phyloP scores from a whole-genome alignment of 2,113 vertebrate species.

The Notarius lentiginosus region DNA sequence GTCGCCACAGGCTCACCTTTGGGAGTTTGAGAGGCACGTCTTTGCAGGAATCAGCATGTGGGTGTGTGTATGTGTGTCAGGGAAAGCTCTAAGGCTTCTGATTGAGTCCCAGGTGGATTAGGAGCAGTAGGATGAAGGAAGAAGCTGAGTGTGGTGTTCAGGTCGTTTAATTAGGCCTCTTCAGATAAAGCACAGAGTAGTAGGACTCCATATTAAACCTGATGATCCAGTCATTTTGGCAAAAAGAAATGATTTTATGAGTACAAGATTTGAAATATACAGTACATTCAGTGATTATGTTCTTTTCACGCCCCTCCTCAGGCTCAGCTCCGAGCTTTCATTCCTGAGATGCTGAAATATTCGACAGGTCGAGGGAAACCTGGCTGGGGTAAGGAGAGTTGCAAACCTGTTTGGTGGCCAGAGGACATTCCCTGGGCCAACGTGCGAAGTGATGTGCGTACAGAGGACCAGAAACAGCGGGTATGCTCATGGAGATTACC shows the following conservation, averaged over 20 bases:
- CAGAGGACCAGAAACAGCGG: conserved; percentile 95
- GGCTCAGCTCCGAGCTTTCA: conserved; percentile 97
- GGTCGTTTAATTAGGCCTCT: conserved; percentile 82
- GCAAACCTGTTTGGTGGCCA: conserved; percentile 97
- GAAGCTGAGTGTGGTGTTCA: conserved; percentile 63
- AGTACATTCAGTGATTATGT: not conserved
- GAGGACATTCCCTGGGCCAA: conserved; percentile 99
- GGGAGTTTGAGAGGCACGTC: conserved; percentile 34
- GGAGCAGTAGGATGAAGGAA: conserved; percentile 56
- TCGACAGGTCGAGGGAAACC: conserved; percentile 96
- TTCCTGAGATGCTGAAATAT: conserved; percentile 99
- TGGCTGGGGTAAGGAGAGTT: conserved; percentile 98
- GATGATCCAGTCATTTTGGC: too few relatives aligned
- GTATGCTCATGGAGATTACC: conserved; percentile 60
- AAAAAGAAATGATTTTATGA: not conserved
- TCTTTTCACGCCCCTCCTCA: conserved; percentile 56
- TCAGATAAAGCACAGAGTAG: conserved; percentile 22
- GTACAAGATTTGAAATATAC: not conserved
- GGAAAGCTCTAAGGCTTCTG: conserved; percentile 67
- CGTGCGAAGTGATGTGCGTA: conserved; percentile 94
- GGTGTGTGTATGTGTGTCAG: conserved; percentile 59
- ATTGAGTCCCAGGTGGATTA: conserved; percentile 85
- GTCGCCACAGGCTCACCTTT: not conserved
- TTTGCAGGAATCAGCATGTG: conserved; percentile 32
- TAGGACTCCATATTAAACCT: not conserved